A percentile compares a stretch with the other conserved stretches of the same genome.
Evolutionary conservation across 92 coral and sea anemone species (phyloP).

Genomic region (Hydrozoanthus gracilis): DNA sequence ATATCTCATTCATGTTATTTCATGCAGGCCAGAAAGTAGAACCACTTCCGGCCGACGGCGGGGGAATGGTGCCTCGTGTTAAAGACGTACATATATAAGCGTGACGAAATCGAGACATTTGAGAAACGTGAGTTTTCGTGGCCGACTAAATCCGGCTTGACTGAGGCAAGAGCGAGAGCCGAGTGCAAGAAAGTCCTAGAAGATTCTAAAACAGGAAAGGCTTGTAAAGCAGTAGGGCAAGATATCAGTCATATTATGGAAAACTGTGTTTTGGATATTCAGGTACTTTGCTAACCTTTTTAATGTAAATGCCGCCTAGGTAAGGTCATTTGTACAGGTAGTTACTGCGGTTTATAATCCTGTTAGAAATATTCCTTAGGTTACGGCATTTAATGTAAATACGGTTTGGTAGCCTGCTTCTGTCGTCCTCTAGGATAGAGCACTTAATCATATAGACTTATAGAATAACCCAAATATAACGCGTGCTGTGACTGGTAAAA

Average conservation of each 20-base stretch:
- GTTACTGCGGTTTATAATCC: too few species aligned
- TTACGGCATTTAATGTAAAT: too few species aligned
- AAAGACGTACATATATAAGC: not conserved
- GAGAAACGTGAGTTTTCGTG: too few species aligned
- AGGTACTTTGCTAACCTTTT: not conserved
- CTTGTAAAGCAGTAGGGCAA: constrained; percentile 4
- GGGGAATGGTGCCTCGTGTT: constrained; percentile 1
- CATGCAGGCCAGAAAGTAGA: not conserved
- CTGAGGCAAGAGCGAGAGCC: constrained; percentile 11
- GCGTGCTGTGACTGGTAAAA: too few species aligned
- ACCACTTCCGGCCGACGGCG: not conserved
- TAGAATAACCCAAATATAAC: too few species aligned
- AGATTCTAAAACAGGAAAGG: constrained; percentile 20
- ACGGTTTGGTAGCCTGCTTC: too few species aligned
- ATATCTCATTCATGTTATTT: too few species aligned
- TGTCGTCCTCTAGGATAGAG: too few species aligned
- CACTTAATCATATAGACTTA: too few species aligned
- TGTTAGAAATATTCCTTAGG: too few species aligned
- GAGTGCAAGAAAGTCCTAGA: constrained; percentile 6
- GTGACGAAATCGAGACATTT: not conserved
- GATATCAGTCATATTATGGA: not conserved
- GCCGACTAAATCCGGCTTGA: not conserved
- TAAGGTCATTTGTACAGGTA: too few species aligned
- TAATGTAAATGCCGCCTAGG: not conserved
- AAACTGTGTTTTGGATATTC: not conserved